A percentile compares a stretch with the other conserved stretches of the same genome.
These are phyloP conservation scores for Pachypanchax playfairii DNA, from an alignment of 2,113 vertebrate genomes.

Conservation along the genomic window DNA sequence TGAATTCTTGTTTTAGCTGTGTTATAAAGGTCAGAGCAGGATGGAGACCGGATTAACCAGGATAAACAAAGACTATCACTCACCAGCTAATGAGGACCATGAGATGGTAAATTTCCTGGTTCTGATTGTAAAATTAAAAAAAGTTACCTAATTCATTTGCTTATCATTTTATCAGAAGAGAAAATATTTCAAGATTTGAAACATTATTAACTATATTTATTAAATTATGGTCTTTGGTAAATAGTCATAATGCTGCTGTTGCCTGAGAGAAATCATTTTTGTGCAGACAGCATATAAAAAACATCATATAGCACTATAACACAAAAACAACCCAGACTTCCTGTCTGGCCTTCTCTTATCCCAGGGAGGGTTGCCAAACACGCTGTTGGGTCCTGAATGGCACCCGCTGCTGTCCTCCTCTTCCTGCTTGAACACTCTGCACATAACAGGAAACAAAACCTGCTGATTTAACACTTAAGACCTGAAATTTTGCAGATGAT, in stretches of 20 bases:
- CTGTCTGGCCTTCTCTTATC: slow-evolving; percentile 38
- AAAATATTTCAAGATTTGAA: too few species aligned
- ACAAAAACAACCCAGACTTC: slow-evolving; percentile 28
- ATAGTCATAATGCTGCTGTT: not conserved
- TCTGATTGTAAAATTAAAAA: too few species aligned
- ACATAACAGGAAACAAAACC: slow-evolving; percentile 28
- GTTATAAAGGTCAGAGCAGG: slow-evolving; percentile 47
- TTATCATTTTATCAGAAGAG: too few species aligned
- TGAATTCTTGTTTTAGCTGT: slow-evolving; percentile 2
- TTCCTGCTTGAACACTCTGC: slow-evolving; percentile 1
- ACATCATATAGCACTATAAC: slow-evolving; percentile 10
- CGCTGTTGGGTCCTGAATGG: slow-evolving; percentile 22
- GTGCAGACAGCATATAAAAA: slow-evolving; percentile 23
- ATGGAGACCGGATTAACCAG: slow-evolving; percentile 56
- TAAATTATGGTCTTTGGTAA: not conserved
- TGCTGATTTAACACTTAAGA: slow-evolving; percentile 24
- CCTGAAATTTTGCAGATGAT: slow-evolving; percentile 10
- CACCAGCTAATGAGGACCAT: slow-evolving; percentile 46
- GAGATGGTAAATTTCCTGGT: slow-evolving; percentile 47
- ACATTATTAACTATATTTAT: not conserved
- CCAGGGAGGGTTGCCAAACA: slow-evolving; percentile 31
- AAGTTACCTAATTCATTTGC: too few species aligned
- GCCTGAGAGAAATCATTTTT: not conserved
- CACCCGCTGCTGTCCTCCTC: not conserved
- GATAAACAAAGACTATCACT: slow-evolving; percentile 58